Base-by-base conservation (phyloP, 2,113 vertebrate genomes). In the Semnopithecus entellus region DNA sequence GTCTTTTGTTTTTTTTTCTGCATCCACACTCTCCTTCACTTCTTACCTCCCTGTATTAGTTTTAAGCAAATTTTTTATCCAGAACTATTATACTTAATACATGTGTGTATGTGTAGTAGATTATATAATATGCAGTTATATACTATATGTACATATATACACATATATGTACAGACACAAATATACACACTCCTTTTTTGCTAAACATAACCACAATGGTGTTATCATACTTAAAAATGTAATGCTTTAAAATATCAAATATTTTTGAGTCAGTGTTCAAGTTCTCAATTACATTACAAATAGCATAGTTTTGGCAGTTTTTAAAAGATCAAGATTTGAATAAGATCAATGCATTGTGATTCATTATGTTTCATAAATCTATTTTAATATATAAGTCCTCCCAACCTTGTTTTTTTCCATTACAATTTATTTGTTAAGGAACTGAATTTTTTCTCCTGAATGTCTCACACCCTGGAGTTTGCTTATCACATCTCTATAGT, bases 351-450 rank as follows among this genome's bases (percentile, higher is more conserved):
- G 78, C 32, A 50, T 78, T 70, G 22, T 64, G 32, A 89, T 85
- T 92, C 52, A n/a, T 66, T 92, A 64, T 68, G 20, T 95, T n/a
- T 84, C 23, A 81, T 76, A 90, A 75, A 52, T 30, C 25, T 90
- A 32, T 73, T 90, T 90, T 52, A 95, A 82, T 87, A 25, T 93
- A 13, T 87, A 61, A 59, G 4, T 59, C 2, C 22, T 12, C 6
- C 57, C 40, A 40, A 43, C 17, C 8, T 20, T 66, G 22, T 45
- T 70, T 64, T 57, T 70, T 9, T 0, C 50, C 40, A 32, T 40
- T 93, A 22, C 8, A 87, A 55, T 55, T 87, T 92, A 79, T 70
- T 86, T 93, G 64, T 82, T 90, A 70, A 93, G 75, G 38, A 95
- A 87, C 90, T 90, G 17, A 75, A 20, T 87, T 93, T 23, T 89